These are phyloP conservation scores for Pterophyllum scalare DNA, from an alignment of 2,113 vertebrate genomes.

Conservation along the genomic window DNA sequence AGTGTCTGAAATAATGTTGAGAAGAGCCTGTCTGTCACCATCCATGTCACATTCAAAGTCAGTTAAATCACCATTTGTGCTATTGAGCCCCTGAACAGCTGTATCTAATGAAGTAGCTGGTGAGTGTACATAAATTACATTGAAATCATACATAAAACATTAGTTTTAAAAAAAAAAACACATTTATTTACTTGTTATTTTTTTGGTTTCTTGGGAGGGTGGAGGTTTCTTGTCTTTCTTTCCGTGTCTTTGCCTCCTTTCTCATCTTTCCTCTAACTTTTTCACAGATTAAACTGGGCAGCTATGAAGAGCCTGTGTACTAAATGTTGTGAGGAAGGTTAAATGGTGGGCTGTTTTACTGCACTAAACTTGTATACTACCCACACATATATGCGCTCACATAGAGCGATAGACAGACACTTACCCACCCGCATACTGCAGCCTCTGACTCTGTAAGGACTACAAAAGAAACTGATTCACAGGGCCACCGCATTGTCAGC, in stretches of 20 bases:
- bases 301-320: constrained; percentile 11
- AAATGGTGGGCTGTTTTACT: constrained; percentile 18
- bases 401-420: constrained; percentile 39
- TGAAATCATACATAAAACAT: background rate
- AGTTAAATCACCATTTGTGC: background rate
- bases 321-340: constrained; percentile 6
- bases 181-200: background rate
- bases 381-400: constrained; percentile 2
- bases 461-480: constrained; percentile 69
- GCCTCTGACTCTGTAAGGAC: constrained; percentile 51
- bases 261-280: background rate
- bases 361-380: constrained; percentile 29
- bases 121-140: no score
- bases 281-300: background rate
- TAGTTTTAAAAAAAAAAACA: background rate
- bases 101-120: background rate
- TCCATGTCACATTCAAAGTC: background rate
- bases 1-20: background rate
- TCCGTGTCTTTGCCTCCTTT: background rate
- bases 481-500: constrained; percentile 54
- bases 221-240: background rate
- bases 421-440: constrained; percentile 55
- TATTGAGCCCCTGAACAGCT: background rate
- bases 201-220: background rate
- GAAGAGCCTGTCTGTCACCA: background rate